Conservation (phyloP, 64 coral and sea anemone genomes). For the Pocillopora verrucosa region DNA sequence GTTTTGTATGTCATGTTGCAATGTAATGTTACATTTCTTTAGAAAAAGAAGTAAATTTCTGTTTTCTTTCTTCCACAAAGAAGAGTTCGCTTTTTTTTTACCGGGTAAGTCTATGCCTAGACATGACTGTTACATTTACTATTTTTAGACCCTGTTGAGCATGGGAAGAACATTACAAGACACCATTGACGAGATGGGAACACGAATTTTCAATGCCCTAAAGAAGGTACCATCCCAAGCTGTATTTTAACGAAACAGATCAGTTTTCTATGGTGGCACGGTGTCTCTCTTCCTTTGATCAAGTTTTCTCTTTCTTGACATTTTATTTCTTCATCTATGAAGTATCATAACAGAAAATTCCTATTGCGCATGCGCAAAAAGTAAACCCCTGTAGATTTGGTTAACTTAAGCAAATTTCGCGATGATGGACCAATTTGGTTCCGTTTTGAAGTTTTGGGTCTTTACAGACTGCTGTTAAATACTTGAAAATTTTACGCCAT, state of each 20-base stretch:
- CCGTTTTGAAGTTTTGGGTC: background rate
- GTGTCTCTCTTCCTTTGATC: background rate
- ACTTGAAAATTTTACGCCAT: background rate
- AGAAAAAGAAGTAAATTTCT: no score
- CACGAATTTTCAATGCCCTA: constrained; percentile 45
- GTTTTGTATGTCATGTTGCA: background rate
- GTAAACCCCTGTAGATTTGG: background rate
- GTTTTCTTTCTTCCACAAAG: no score
- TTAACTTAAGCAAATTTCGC: background rate
- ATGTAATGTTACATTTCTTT: background rate
- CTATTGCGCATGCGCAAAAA: constrained; percentile 18
- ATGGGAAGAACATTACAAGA: constrained; percentile 20
- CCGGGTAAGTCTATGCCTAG: no score
- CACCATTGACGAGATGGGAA: constrained; percentile 54
- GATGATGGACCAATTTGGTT: background rate
- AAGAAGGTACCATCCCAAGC: constrained; percentile 16
- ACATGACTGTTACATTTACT: background rate
- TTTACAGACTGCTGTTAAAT: background rate
- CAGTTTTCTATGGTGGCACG: background rate
- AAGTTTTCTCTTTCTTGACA: background rate
- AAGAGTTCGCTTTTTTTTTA: no score
- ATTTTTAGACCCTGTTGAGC: constrained; percentile 19
- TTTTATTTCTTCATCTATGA: background rate
- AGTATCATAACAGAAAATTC: background rate
- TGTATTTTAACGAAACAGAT: background rate